phyloP scores from a whole-genome alignment of 2,113 vertebrate species.

The Columba janthina region DNA sequence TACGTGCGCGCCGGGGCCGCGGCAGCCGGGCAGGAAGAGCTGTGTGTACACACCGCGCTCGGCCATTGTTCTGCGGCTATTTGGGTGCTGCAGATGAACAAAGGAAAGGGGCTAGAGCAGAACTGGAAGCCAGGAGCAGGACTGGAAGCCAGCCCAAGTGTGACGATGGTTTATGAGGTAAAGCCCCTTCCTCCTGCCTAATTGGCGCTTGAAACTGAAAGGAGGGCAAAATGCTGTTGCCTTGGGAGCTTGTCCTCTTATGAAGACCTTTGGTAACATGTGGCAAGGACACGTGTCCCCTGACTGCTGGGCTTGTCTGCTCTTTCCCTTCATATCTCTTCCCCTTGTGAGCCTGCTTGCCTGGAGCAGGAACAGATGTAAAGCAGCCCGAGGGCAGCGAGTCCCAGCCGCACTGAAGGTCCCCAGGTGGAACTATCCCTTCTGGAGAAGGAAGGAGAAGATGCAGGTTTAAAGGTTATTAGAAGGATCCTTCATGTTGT shows the following conservation, averaged over 20 bases:
- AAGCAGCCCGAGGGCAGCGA: background rate
- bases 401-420: background rate
- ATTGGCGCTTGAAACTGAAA: slow-evolving; percentile 38
- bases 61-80: slow-evolving; percentile 34
- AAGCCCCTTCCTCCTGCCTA: slow-evolving; percentile 24
- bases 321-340: background rate
- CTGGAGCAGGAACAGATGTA: background rate
- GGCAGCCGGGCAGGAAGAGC: slow-evolving; percentile 55
- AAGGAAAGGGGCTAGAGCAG: slow-evolving; percentile 30
- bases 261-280: background rate
- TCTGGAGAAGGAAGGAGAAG: background rate
- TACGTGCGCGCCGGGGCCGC: background rate
- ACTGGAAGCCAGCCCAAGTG: slow-evolving; percentile 34
- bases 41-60: background rate
- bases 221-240: background rate
- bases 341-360: background rate
- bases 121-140: slow-evolving; percentile 29
- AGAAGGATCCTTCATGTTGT: background rate
- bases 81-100: slow-evolving; percentile 32
- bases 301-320: background rate
- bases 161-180: slow-evolving; percentile 3
- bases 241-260: background rate
- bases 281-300: background rate
- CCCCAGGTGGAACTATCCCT: background rate
- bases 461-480: background rate